These are phyloP conservation scores for Meiosimyza platycephala DNA, from an alignment of 2,888 invertebrate species.

Conservation along the genomic window DNA sequence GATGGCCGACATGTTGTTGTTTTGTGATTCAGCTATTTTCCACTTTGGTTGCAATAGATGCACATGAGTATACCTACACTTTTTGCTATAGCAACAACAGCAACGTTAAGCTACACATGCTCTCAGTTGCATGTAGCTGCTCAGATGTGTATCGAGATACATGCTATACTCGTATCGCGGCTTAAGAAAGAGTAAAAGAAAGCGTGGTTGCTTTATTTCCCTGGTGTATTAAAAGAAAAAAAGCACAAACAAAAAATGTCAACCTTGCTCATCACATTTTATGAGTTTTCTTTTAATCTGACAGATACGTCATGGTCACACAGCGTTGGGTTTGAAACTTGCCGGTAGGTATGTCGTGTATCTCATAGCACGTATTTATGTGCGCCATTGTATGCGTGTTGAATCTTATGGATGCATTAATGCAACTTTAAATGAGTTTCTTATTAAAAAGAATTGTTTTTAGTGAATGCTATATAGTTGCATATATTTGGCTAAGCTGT, in stretches of 20 bases:
- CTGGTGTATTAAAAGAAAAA: conserved; percentile 32
- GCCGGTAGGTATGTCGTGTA: conserved; percentile 3
- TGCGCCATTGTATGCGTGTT: not conserved
- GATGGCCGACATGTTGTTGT: conserved; percentile 21
- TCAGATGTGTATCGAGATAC: no score
- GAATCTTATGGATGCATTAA: conserved; percentile 34
- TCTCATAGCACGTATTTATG: not conserved
- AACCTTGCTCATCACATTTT: conserved; percentile 50
- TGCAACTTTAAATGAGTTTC: conserved; percentile 33
- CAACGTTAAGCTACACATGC: not conserved
- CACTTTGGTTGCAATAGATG: conserved; percentile 1
- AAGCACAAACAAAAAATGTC: conserved; percentile 44
- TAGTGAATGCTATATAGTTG: not conserved
- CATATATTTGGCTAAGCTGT: not conserved
- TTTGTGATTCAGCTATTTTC: no score
- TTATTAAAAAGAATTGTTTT: conserved; percentile 37
- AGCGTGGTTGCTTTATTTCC: conserved; percentile 13
- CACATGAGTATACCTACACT: not conserved
- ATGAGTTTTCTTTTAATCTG: conserved; percentile 48
- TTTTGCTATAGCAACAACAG: not conserved
- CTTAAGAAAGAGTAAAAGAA: no score
- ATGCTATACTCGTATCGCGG: not conserved
- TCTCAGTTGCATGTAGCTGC: no score
- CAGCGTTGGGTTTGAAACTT: conserved; percentile 5
- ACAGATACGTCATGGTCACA: conserved; percentile 46